These are phyloP conservation scores for Galaxias olidus DNA, from an alignment of 2,797 vertebrate species.

Conservation along the genomic window DNA sequence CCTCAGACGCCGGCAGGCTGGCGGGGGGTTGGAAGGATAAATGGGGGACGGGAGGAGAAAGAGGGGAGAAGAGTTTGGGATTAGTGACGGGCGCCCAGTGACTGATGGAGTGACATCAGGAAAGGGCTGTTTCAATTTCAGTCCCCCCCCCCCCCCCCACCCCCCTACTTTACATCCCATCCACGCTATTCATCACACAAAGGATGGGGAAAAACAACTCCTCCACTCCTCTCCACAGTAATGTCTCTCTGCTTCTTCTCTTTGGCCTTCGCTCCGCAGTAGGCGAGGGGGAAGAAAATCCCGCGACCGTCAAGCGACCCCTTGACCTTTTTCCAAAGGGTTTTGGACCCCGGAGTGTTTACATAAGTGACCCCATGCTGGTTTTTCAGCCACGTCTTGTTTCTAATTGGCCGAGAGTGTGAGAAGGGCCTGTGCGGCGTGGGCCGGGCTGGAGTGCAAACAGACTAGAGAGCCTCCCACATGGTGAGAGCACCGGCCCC, in stretches of 20 bases:
- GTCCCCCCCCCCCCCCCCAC: too few relatives aligned
- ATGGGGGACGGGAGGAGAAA: conserved; percentile 26
- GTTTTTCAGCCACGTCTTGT: too few relatives aligned
- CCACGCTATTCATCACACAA: conserved; percentile 53
- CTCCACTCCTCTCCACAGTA: too few relatives aligned
- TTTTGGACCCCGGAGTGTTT: too few relatives aligned
- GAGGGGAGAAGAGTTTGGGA: conserved; percentile 47
- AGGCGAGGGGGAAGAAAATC: too few relatives aligned
- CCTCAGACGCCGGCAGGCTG: conserved; percentile 52
- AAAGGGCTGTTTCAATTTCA: conserved; percentile 73
- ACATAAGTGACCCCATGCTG: too few relatives aligned
- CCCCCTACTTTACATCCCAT: conserved; percentile 60
- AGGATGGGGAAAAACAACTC: conserved; percentile 16
- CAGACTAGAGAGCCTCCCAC: conserved; percentile 42
- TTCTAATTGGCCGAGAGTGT: conserved; percentile 14
- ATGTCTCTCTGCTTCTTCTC: conserved; percentile 15
- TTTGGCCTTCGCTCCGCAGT: too few relatives aligned
- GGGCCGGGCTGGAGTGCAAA: conserved; percentile 38
- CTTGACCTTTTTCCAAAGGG: conserved; percentile 8
- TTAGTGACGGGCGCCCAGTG: conserved; percentile 69
- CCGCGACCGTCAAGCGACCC: too few relatives aligned
- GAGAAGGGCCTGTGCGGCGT: conserved; percentile 32
- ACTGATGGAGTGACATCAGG: conserved; percentile 67
- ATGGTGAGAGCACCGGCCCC: too few relatives aligned
- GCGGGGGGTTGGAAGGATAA: conserved; percentile 33